Conservation (phyloP, 2,888 invertebrate species). For the Amiota minor region DNA sequence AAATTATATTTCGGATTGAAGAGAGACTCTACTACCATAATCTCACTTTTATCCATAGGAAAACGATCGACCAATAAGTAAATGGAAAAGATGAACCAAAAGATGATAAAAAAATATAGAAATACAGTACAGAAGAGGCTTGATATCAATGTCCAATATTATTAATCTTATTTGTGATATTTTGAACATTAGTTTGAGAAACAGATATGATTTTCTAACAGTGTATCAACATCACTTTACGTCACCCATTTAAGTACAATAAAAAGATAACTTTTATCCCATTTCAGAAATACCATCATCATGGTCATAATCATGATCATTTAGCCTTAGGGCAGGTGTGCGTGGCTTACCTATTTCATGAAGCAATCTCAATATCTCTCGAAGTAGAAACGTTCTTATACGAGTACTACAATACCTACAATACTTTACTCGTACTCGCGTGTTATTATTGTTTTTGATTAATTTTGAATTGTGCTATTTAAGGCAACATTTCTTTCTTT, state of each 20-base stretch:
- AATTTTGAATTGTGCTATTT: constrained; percentile 23
- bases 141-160: too few species aligned
- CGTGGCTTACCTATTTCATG: constrained; percentile 6
- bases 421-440: background rate
- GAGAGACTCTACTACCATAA: too few species aligned
- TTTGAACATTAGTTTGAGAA: too few species aligned
- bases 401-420: background rate
- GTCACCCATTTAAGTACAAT: background rate
- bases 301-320: background rate
- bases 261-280: constrained; percentile 8
- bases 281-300: background rate
- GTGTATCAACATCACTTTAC: background rate
- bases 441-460: constrained; percentile 24
- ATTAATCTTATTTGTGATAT: too few species aligned
- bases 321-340: constrained; percentile 14
- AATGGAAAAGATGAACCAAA: too few species aligned
- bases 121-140: too few species aligned
- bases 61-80: too few species aligned
- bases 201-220: background rate
- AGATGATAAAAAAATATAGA: too few species aligned
- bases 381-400: background rate
- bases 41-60: too few species aligned
- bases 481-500: background rate
- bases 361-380: too few species aligned
- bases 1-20: too few species aligned